Conservation (phyloP, 2,797 vertebrate species). For the Poeciliopsis turneri region DNA sequence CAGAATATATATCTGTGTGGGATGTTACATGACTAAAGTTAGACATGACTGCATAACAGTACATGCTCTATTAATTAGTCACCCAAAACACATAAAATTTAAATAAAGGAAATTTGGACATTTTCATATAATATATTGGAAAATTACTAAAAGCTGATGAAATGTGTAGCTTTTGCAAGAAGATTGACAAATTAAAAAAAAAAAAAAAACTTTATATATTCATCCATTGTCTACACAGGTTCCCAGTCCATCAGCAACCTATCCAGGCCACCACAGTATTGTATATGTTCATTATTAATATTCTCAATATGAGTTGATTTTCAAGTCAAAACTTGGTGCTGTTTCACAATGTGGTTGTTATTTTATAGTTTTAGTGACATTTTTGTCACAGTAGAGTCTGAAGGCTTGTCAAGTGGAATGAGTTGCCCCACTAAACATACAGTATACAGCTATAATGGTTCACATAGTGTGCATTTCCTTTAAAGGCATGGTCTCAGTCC, state of each 20-base stretch:
- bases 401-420: background rate
- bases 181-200: background rate
- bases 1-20: constrained; percentile 74
- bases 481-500: constrained; percentile 19
- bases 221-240: background rate
- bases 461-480: constrained; percentile 25
- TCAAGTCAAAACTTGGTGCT: background rate
- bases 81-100: no score
- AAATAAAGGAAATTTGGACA: background rate
- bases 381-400: background rate
- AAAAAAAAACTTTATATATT: no score
- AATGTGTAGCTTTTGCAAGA: background rate
- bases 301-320: background rate
- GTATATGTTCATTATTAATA: background rate
- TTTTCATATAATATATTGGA: background rate
- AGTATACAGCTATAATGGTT: background rate
- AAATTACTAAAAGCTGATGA: background rate
- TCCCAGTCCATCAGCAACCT: background rate
- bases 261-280: background rate
- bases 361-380: background rate
- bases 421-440: background rate
- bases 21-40: constrained; percentile 59
- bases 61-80: background rate
- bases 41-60: constrained; percentile 36
- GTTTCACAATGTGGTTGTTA: background rate